Conservation (phyloP, 2,113 vertebrate species). For the Zosterops lateralis region DNA sequence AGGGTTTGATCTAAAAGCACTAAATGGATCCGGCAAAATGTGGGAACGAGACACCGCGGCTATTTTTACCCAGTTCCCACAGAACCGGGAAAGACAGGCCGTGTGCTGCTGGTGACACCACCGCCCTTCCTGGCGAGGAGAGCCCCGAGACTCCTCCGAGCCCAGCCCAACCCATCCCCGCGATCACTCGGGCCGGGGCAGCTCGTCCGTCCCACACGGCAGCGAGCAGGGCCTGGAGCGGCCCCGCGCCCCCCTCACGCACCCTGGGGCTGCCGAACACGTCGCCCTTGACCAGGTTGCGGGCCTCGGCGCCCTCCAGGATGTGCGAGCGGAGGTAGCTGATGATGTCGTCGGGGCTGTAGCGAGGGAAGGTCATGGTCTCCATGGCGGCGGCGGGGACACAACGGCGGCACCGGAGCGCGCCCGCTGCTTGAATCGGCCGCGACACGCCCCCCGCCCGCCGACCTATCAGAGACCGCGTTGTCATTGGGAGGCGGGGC, state of each 20-base stretch:
- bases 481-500: fast-evolving
- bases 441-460: fast-evolving
- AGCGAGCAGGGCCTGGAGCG: background rate
- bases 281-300: slow-evolving; percentile 76
- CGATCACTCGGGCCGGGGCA: background rate
- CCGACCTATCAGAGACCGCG: fast-evolving
- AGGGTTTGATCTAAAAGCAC: background rate
- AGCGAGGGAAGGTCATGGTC: slow-evolving; percentile 71
- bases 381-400: background rate
- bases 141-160: background rate
- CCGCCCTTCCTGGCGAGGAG: background rate
- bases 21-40: no score
- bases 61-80: no score
- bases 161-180: background rate
- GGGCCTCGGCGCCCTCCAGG: slow-evolving; percentile 74
- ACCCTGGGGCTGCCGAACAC: slow-evolving; percentile 75
- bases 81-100: background rate
- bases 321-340: slow-evolving; percentile 73
- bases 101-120: background rate
- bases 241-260: background rate
- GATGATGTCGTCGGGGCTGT: slow-evolving; percentile 70
- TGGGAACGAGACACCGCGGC: fast-evolving
- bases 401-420: fast-evolving
- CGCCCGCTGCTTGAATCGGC: background rate
- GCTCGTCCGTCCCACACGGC: background rate